Conservation (phyloP, 1,140 invertebrate genomes). For the Maniola jurtina region DNA sequence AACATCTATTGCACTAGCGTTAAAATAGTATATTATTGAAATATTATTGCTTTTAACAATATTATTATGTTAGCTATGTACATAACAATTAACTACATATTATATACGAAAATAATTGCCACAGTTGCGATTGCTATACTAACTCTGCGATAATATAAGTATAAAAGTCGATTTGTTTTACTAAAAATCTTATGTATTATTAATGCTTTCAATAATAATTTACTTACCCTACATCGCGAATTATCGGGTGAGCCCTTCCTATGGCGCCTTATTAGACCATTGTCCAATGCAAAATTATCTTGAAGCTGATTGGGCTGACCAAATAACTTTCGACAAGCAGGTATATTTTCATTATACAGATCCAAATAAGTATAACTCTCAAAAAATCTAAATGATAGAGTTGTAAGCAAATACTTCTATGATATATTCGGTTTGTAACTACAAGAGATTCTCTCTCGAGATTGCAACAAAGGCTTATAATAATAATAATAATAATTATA, state of each 20-base stretch:
- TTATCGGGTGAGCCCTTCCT: too few relatives aligned
- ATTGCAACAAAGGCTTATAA: constrained; percentile 53
- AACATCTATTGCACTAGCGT: constrained; percentile 74
- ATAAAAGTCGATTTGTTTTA: not conserved
- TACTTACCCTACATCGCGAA: too few relatives aligned
- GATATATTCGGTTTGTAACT: not conserved
- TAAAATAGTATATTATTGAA: constrained; percentile 49
- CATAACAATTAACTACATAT: constrained; percentile 46
- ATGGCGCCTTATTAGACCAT: too few relatives aligned
- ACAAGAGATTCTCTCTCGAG: constrained; percentile 59
- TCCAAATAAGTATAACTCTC: not conserved
- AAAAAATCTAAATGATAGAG: not conserved
- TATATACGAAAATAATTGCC: constrained; percentile 28
- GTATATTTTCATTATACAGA: not conserved
- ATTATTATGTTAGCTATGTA: constrained; percentile 53
- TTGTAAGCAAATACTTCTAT: constrained; percentile 1
- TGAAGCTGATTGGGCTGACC: too few relatives aligned
- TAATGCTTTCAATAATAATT: too few relatives aligned
- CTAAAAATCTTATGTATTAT: not conserved
- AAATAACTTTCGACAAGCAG: not conserved
- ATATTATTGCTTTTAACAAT: constrained; percentile 59
- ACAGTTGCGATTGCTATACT: constrained; percentile 28
- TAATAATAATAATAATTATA: constrained; percentile 34
- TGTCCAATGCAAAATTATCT: too few relatives aligned
- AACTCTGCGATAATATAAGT: not conserved